Evolutionary conservation across 2,888 invertebrate species (phyloP), one percentile per base, ranked within the genome.

Genomic region (Cryptocheilus praepositus): DNA sequence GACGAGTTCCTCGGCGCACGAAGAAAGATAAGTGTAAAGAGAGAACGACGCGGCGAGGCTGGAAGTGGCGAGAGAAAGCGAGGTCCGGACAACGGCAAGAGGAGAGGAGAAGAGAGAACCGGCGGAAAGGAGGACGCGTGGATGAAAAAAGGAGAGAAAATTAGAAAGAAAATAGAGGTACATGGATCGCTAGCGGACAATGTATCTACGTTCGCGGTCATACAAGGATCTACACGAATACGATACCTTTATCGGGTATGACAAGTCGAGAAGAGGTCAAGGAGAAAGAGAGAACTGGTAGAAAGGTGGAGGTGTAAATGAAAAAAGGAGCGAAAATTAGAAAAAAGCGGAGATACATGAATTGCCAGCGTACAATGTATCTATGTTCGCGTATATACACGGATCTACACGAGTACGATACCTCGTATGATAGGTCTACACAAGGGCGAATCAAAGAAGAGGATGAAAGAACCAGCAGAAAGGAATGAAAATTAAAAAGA

Each of bases 141-240:
- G 8, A 49, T 45, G 61, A 19, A 54, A 22, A 59, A 19, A 51
- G 25, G 19, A 25, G 28, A 36, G 25, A 55, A 25, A 21, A 46
- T n/a, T n/a, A 57, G 54, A 63, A 61, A 54, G 57, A 61, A 51
- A 59, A 56, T 8, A 44, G 57, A 21, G 36, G 53, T 61, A 64
- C 49, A 16, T 8, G 59, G 57, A 61, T 61, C 49, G 57, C 22
- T 56, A 57, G 45, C 53, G 18, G n/a, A n/a, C n/a, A n/a, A n/a
- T n/a, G n/a, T n/a, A n/a, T n/a, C n/a, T n/a, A n/a, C n/a, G n/a
- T n/a, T n/a, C n/a, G n/a, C n/a, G n/a, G n/a, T n/a, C n/a, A n/a
- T n/a, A n/a, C n/a, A n/a, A n/a, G n/a, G n/a, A n/a, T n/a, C n/a
- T n/a, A n/a, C n/a, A n/a, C n/a, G n/a, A n/a, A n/a, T n/a, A n/a